These are phyloP conservation scores for Brachirus orientalis DNA, from an alignment of 2,113 vertebrate genomes.

Conservation along the genomic window DNA sequence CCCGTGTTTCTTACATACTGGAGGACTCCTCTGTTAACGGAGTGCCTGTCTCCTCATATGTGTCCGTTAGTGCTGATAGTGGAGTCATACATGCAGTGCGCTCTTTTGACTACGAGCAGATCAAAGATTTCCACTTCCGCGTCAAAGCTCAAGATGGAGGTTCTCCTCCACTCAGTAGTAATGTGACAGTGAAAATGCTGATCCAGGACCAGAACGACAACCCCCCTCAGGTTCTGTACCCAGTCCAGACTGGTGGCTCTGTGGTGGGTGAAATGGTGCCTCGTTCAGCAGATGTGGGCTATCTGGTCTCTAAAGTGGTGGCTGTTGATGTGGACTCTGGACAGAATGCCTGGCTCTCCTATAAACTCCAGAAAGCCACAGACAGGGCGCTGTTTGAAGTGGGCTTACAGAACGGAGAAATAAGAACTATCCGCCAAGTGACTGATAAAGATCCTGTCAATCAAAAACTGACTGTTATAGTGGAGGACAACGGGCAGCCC, in stretches of 20 bases:
- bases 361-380: background rate
- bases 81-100: slow-evolving; percentile 20
- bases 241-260: background rate
- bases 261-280: background rate
- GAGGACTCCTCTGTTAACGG: slow-evolving; percentile 23
- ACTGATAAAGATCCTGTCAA: background rate
- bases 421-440: background rate
- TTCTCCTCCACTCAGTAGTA: slow-evolving; percentile 16
- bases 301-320: background rate
- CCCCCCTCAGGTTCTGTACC: background rate
- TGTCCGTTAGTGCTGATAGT: slow-evolving; percentile 16
- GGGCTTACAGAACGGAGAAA: background rate
- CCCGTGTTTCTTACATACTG: slow-evolving; percentile 18
- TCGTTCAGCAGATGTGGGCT: background rate
- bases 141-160: slow-evolving; percentile 13
- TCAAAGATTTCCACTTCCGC: slow-evolving; percentile 3
- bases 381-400: background rate
- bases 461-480: background rate
- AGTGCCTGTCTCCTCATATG: slow-evolving; percentile 12
- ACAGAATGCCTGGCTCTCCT: background rate
- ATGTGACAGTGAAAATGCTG: background rate
- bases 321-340: background rate
- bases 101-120: slow-evolving; percentile 20
- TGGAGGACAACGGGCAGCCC: background rate
- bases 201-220: background rate